phyloP scores from a whole-genome alignment of 2,797 vertebrate species.

The Catamblyrhynchus diadema region DNA sequence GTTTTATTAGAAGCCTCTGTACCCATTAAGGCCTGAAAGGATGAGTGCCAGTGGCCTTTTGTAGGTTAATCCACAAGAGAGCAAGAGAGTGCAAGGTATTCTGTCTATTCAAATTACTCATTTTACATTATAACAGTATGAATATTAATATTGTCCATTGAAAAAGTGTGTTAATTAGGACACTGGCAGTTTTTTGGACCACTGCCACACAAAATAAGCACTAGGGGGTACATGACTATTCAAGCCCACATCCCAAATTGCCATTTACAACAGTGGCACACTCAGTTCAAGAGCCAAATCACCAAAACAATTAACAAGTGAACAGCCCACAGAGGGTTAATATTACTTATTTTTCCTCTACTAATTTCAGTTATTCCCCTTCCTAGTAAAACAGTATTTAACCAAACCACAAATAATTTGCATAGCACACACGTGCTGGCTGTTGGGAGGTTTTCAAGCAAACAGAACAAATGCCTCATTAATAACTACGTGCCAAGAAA shows the following conservation, averaged over 20 bases:
- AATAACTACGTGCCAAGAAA: constrained; percentile 51
- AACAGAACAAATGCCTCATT: constrained; percentile 48
- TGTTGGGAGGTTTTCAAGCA: constrained; percentile 27
- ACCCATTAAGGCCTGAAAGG: constrained; percentile 8
- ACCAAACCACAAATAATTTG: constrained; percentile 46
- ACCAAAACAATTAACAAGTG: background rate
- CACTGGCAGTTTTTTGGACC: constrained; percentile 43
- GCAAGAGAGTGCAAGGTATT: constrained; percentile 39
- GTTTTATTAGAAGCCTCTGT: background rate
- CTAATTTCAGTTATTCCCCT: constrained; percentile 31
- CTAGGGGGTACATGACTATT: background rate
- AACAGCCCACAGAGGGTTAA: constrained; percentile 41
- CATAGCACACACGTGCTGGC: constrained; percentile 1
- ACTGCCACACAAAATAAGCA: constrained; percentile 28
- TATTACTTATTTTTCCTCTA: background rate
- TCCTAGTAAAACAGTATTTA: constrained; percentile 40
- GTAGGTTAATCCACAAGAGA: constrained; percentile 51
- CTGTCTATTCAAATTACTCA: constrained; percentile 47
- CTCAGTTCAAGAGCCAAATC: background rate
- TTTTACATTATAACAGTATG: constrained; percentile 30
- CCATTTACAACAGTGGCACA: accelerated
- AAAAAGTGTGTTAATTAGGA: constrained; percentile 58
- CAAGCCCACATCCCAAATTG: background rate
- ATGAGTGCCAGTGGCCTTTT: constrained; percentile 43
- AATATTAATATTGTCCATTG: constrained; percentile 61